These are phyloP conservation scores for Aphyosemion australe DNA, from an alignment of 2,113 vertebrate species.

Conservation along the genomic window DNA sequence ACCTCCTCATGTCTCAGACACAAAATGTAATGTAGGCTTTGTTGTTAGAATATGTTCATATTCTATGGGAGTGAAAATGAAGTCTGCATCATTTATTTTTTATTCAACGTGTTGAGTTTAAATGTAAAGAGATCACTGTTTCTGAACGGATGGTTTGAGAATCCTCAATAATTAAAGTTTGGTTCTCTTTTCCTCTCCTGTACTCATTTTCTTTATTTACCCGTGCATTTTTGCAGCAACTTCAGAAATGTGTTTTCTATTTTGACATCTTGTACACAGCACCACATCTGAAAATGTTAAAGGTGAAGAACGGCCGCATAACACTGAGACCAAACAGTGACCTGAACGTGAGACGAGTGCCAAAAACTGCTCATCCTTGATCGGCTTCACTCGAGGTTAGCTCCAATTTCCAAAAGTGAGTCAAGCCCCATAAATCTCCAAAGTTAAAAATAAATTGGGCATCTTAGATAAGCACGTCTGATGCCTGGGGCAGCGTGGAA, in stretches of 20 bases:
- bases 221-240: no score
- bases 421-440: not conserved
- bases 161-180: no score
- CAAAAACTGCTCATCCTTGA: slow-evolving; percentile 2
- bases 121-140: no score
- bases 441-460: not conserved
- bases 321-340: no score
- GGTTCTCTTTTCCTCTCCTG: no score
- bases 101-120: not conserved
- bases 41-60: not conserved
- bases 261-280: not conserved
- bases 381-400: not conserved
- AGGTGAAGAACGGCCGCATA: not conserved
- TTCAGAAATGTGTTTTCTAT: not conserved
- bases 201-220: no score
- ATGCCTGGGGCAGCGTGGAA: not conserved
- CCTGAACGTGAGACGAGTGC: not conserved
- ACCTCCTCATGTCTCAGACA: not conserved
- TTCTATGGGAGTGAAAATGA: not conserved
- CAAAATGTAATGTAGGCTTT: not conserved
- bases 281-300: not conserved
- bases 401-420: slow-evolving; percentile 1
- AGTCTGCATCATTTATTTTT: not conserved
- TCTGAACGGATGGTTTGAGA: no score
- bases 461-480: not conserved